phyloP scores from a whole-genome alignment of 2,113 vertebrate genomes.

The Solenodon paradoxus region DNA sequence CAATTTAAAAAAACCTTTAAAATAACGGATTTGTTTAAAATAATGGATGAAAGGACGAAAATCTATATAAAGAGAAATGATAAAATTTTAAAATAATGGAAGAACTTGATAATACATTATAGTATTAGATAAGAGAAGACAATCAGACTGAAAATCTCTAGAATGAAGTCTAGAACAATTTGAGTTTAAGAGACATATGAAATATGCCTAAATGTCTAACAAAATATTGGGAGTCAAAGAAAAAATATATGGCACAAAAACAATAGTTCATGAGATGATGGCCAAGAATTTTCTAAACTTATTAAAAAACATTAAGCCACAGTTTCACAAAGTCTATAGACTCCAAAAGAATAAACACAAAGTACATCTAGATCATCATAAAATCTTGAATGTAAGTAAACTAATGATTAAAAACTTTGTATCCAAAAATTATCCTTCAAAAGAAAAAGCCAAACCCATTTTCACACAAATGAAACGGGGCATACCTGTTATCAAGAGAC shows the following conservation, averaged over 20 bases:
- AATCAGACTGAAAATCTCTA: background rate
- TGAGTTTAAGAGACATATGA: background rate
- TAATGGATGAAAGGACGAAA: no score
- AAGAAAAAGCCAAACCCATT: background rate
- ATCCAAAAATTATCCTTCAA: background rate
- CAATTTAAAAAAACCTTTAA: no score
- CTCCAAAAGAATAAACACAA: background rate
- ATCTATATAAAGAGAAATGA: no score
- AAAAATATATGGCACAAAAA: background rate
- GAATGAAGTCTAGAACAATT: background rate
- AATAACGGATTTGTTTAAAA: no score
- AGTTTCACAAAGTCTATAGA: background rate
- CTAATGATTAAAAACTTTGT: background rate
- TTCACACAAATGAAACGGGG: background rate
- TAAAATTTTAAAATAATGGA: no score
- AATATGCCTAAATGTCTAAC: background rate
- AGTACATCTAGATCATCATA: background rate
- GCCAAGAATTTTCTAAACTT: background rate
- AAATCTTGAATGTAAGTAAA: background rate
- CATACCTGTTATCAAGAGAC: background rate
- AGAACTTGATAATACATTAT: background rate
- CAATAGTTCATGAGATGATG: background rate
- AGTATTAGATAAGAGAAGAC: background rate
- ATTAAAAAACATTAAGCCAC: background rate
- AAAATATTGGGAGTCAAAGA: background rate